Evolutionary conservation across 2,113 vertebrate species (phyloP).

Genomic region (Ploceus nigricollis): DNA sequence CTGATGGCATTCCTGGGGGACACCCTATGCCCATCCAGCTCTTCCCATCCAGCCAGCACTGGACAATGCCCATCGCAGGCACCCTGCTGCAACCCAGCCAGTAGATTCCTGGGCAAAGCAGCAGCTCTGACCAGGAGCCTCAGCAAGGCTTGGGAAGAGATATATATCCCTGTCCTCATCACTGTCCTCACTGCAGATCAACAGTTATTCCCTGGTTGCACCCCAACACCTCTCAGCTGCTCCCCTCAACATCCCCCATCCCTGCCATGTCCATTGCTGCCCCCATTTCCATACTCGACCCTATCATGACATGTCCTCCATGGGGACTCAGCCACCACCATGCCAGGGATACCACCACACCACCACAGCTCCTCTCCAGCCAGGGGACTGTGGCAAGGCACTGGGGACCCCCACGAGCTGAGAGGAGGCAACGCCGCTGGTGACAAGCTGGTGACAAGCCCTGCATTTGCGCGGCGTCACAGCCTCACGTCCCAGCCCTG

Average conservation of each 20-base stretch:
- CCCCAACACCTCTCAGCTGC: not conserved
- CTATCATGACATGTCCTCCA: rapidly evolving
- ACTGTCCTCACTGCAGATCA: not conserved
- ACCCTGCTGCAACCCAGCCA: not conserved
- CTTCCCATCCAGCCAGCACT: rapidly evolving
- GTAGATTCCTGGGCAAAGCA: not conserved
- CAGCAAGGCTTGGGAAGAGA: not conserved
- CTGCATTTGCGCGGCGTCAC: not conserved
- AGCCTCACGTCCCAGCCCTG: not conserved
- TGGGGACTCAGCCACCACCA: not conserved
- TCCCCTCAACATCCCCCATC: not conserved
- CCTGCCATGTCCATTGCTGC: not conserved
- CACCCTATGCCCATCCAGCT: rapidly evolving
- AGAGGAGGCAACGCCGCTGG: rapidly evolving
- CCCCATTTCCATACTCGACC: not conserved
- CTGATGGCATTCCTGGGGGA: not conserved
- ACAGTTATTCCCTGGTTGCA: not conserved
- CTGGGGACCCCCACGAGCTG: rapidly evolving
- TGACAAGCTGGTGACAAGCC: not conserved
- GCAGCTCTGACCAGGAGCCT: not conserved
- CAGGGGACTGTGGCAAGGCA: rapidly evolving
- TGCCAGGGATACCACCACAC: rapidly evolving
- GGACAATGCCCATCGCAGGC: rapidly evolving
- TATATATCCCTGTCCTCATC: rapidly evolving
- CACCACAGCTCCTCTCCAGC: not conserved